Conservation (phyloP, 2,113 vertebrate genomes). For the Corythaeola cristata region DNA sequence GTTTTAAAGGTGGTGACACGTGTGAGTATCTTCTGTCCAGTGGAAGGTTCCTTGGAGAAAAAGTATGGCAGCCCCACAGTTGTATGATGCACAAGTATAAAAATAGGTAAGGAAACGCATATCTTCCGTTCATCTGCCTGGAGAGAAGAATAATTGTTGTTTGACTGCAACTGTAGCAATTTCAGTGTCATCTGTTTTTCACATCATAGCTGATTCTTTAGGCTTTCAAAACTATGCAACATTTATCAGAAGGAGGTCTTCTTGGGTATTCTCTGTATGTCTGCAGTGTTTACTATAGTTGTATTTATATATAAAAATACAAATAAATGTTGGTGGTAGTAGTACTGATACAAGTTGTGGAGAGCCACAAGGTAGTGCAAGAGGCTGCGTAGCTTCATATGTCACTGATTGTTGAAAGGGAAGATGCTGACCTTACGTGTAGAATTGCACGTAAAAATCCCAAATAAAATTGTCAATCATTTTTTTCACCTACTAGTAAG, state of each 20-base stretch:
- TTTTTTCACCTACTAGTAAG: background rate
- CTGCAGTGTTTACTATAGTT: background rate
- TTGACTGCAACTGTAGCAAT: background rate
- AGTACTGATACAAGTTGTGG: background rate
- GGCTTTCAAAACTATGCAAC: background rate
- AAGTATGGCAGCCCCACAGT: conserved; percentile 96
- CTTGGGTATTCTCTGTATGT: background rate
- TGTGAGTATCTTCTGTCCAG: conserved; percentile 95
- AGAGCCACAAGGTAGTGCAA: background rate
- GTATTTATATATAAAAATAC: background rate
- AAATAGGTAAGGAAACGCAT: conserved; percentile 80
- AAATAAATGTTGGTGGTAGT: background rate
- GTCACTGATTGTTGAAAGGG: background rate
- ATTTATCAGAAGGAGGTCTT: background rate
- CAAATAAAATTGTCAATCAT: background rate
- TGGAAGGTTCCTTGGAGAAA: conserved; percentile 93
- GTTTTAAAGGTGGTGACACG: conserved; percentile 85
- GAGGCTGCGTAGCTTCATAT: background rate
- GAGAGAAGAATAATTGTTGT: background rate
- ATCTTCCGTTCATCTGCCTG: background rate
- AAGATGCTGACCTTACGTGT: background rate
- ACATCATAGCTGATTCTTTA: background rate
- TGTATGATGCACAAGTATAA: conserved; percentile 99
- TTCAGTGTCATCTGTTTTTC: background rate
- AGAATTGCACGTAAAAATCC: background rate